phyloP scores from a whole-genome alignment of 2,888 invertebrate genomes.

The Sphecodes monilicornis region DNA sequence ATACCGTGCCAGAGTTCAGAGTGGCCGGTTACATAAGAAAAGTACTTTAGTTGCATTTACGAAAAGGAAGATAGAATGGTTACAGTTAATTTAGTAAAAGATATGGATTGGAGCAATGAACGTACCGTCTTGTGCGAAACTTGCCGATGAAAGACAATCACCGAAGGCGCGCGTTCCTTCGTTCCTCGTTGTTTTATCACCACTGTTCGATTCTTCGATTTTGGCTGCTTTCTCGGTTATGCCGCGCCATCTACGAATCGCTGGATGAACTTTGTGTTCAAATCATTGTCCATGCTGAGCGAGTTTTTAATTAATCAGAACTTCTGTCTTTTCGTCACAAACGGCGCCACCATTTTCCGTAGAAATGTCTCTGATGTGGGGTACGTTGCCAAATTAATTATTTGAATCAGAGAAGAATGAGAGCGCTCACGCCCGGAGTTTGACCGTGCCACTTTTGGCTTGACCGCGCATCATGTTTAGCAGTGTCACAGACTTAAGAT shows the following conservation, averaged over 20 bases:
- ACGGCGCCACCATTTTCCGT: too few species aligned
- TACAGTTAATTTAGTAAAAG: background rate
- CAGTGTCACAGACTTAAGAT: too few species aligned
- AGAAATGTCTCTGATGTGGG: too few species aligned
- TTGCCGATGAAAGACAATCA: slow-evolving; percentile 68
- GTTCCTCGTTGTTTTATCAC: slow-evolving; percentile 17
- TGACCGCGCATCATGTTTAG: too few species aligned
- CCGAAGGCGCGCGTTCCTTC: slow-evolving; percentile 25
- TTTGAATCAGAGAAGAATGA: too few species aligned
- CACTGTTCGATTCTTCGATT: slow-evolving; percentile 25
- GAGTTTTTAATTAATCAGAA: too few species aligned
- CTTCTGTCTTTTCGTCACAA: too few species aligned
- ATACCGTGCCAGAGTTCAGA: background rate
- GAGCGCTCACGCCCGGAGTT: too few species aligned
- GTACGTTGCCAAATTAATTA: too few species aligned
- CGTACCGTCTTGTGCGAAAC: slow-evolving; percentile 72
- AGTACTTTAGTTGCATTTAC: background rate
- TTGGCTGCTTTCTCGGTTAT: background rate
- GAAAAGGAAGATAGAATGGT: background rate
- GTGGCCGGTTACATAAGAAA: slow-evolving; percentile 25
- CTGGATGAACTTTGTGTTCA: background rate
- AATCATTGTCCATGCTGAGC: too few species aligned
- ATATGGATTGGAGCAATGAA: background rate
- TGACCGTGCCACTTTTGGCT: too few species aligned
- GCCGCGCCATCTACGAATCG: slow-evolving; percentile 23